A percentile compares a stretch with the other conserved stretches of the same genome.
These are phyloP conservation scores for Polyommatus icarus DNA, from an alignment of 2,888 invertebrate species.

Conservation along the genomic window DNA sequence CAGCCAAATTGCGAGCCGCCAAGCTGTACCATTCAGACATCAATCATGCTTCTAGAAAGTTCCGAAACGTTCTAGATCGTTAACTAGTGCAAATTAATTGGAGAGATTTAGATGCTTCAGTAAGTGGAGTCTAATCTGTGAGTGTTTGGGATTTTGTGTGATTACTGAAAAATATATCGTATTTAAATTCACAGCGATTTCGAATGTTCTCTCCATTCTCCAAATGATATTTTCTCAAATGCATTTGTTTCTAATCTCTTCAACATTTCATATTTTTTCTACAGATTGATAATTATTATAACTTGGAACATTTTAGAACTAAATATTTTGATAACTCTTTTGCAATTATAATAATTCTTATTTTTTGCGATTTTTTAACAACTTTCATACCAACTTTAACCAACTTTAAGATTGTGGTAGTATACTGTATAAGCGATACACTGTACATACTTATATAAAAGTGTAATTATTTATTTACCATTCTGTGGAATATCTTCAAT, in stretches of 20 bases:
- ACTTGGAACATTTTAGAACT: too few relatives aligned
- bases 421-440: too few relatives aligned
- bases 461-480: not conserved
- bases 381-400: not conserved
- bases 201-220: not conserved
- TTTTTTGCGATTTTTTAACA: not conserved
- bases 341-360: too few relatives aligned
- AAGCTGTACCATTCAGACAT: slow-evolving; percentile 47
- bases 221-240: not conserved
- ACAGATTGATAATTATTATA: too few relatives aligned
- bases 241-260: not conserved
- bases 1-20: slow-evolving; percentile 66
- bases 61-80: slow-evolving; percentile 24
- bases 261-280: too few relatives aligned
- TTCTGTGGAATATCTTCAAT: not conserved
- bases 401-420: too few relatives aligned
- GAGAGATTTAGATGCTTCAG: not conserved
- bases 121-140: not conserved
- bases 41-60: slow-evolving; percentile 29
- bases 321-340: too few relatives aligned
- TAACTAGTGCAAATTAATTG: slow-evolving; percentile 22
- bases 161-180: not conserved
- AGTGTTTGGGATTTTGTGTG: not conserved
- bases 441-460: too few relatives aligned
- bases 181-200: not conserved